Evolutionary conservation across 2,797 vertebrate genomes (phyloP).

Genomic region (Octomys mimax): DNA sequence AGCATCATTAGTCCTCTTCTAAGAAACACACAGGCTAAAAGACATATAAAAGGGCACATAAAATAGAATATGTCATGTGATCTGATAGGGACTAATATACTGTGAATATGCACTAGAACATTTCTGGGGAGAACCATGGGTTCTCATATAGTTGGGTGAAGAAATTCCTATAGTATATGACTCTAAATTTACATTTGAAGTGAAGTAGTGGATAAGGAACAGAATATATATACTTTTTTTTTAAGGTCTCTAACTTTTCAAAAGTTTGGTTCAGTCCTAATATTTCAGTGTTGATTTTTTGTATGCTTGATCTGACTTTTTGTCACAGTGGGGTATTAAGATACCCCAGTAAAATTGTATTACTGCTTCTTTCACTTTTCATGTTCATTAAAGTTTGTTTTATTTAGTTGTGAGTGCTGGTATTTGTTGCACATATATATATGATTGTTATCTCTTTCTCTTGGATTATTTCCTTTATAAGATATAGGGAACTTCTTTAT

Average conservation of each 20-base stretch:
- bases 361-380: no score
- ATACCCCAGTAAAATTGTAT: no score
- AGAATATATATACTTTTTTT: neutral
- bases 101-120: neutral
- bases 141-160: neutral
- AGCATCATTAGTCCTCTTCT: neutral
- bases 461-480: no score
- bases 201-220: neutral
- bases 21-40: neutral
- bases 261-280: no score
- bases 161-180: neutral
- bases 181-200: slow-evolving; percentile 4
- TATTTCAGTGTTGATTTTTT: no score
- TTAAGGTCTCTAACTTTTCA: neutral
- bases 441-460: no score
- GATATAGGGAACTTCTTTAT: no score
- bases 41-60: neutral
- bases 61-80: neutral
- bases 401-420: no score
- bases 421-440: no score
- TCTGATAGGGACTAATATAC: neutral
- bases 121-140: neutral
- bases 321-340: no score
- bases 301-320: no score
- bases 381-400: no score